Evolutionary conservation across 2,888 invertebrate genomes (phyloP).

Genomic region (Platycheirus rosarum): DNA sequence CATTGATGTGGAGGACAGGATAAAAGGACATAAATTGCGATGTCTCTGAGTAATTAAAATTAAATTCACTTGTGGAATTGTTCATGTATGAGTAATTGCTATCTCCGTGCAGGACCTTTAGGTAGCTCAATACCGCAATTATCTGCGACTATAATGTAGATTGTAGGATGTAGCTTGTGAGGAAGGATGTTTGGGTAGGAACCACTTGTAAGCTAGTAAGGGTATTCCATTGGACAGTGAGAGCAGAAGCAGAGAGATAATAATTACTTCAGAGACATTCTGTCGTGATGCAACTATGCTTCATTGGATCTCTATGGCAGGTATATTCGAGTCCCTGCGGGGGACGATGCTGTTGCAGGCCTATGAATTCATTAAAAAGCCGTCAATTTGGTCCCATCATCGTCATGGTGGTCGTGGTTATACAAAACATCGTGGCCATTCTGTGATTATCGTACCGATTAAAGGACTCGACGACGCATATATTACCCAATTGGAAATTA

Average conservation of each 20-base stretch:
- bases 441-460: conserved; percentile 65
- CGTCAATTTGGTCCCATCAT: conserved; percentile 49
- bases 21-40: conserved; percentile 69
- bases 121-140: conserved; percentile 64
- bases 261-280: conserved; percentile 72
- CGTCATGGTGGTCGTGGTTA: background rate
- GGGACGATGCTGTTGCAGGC: conserved; percentile 36
- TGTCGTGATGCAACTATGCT: conserved; percentile 52
- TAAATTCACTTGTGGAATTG: conserved; percentile 71
- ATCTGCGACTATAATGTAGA: conserved; percentile 27
- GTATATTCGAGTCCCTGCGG: conserved; percentile 31
- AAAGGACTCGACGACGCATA: conserved; percentile 70
- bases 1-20: conserved; percentile 12
- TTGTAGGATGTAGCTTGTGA: background rate
- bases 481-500: conserved; percentile 62
- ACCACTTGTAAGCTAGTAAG: conserved; percentile 49
- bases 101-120: conserved; percentile 46
- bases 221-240: conserved; percentile 47
- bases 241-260: conserved; percentile 39
- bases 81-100: conserved; percentile 63
- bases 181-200: background rate
- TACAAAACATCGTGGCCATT: conserved; percentile 35
- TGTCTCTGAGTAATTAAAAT: conserved; percentile 73
- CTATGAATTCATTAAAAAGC: conserved; percentile 71
- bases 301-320: conserved; percentile 70